Base-by-base conservation (phyloP, 2,888 invertebrate species). In the Lacanobia wlatinum region DNA sequence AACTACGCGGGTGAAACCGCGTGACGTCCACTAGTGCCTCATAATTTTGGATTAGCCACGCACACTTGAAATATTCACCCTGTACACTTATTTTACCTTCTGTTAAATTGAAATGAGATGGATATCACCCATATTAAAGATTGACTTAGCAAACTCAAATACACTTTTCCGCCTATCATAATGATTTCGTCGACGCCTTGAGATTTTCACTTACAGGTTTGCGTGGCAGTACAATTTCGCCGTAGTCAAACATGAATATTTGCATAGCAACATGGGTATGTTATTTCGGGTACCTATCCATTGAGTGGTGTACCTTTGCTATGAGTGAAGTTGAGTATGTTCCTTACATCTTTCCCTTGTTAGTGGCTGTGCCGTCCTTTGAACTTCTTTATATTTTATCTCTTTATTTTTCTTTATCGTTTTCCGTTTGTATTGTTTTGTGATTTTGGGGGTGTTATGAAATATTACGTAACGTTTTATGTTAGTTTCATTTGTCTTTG, bases 201-300 rank as follows among this genome's bases (percentile, higher is more conserved):
- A 18, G n/a, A 38, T 38, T 61, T 62, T 9, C 14, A 4, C 3
- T 1, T 34, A 63, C 12, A 76, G 5, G 77, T 60, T 64, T 59
- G 23, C 48, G 65, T 50, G 56, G 1, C 28, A 50, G 46, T 43
- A 77, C 65, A 82, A 77, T 76, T 82, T 69, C 56, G 66, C 23
- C 69, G 21, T 21, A 58, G 40, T 58, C 78, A 78, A 68, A 79
- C 68, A 80, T 23, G 82, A 61, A 61, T 82, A 78, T 80, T 82
- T 80, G 72, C 80, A 67, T 64, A 67, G 72, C 52, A 63, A 71
- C 55, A 64, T n/a, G 69, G 68, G 71, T 67, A 43, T 69, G 72
- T 78, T 80, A 82, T 80, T 72, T 40, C 55, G 62, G 65, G 55
- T 70, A 68, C 14, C 50, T 76, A 64, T 59, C 21, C 9, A n/a